Base-by-base conservation (phyloP, 2,888 invertebrate species). In the Myopa testacea region DNA sequence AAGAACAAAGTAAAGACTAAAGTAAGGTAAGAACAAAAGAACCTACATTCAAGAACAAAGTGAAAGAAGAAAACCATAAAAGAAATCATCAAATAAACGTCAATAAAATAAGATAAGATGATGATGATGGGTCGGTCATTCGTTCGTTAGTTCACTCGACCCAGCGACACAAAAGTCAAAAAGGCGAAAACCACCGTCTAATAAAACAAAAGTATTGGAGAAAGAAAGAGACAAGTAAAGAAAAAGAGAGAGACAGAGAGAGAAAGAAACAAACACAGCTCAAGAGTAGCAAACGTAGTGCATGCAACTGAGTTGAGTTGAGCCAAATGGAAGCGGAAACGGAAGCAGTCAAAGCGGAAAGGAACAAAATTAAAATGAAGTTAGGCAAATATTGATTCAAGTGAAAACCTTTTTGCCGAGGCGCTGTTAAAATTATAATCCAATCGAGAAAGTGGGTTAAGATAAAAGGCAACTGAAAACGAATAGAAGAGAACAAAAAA, bases 361-460 rank as follows among this genome's bases (percentile, higher is more conserved):
- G 55, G 68, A 79, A 77, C 38, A 12, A 55, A 72, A 71, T 63
- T 77, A 68, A 79, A 77, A 77, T 71, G 77, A 79, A 79, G 72
- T 79, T 79, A 79, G 37, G 75, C 77, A 77, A 79, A 79, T 77
- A 79, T 79, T 79, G 79, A 79, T 68, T 75, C 73, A 77, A 75
- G 75, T 75, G 50, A 79, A 77, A 60, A 63, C 55, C 68, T 40
- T 63, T 63, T 63, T 63, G 34, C 45, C 76, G 38, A 40, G n/a
- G 58, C 68, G 45, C 67, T 67, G 60, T 63, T 71, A 76, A 76
- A 76, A 76, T 76, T 76, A 76, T 76, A 76, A 76, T 76, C 76
- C 77, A 77, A 77, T 67, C 63, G 72, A 73, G 73, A 63, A 72
- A 73, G 45, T 72, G 68, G 75, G 75, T 75, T 75, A 75, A 75